Evolutionary conservation across 2,888 invertebrate species (phyloP), one percentile per base, ranked within the genome.

Genomic region (Agriotes lineatus): DNA sequence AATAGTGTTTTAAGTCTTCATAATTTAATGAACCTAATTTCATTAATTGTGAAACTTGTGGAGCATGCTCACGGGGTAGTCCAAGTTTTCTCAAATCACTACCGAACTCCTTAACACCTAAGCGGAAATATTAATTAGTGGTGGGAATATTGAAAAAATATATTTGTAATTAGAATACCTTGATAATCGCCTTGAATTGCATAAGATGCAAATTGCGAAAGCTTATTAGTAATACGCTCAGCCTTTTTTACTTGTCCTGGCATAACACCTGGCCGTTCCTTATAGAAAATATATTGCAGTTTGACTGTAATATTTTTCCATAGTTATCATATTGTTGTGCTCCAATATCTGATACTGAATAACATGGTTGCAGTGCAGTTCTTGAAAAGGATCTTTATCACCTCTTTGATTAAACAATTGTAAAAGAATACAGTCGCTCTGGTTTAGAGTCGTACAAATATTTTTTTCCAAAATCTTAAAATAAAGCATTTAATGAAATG

Each of bases 291-390:
- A 82, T 97, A 98, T 84, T 99, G 99, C 75, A 97, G 85, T 82
- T 93, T 99, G 64, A 99, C 91, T 0, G 99, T 99, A 86, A 99
- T 99, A 99, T 98, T 87, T 99, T 99, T 25, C 99, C 99, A 83
- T 94, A 99, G 84, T 97, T 96, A 85, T 99, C 99, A 82, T 96
- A 99, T 83, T 99, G 99, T 85, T 99, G 99, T 33, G 97, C 95
- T 56, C 93, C 94, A 52, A 96, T 93, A 70, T 96, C 97, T 2
- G 97, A 97, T 48, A 97, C 93, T 1, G 96, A 96, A 85, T 98
- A 98, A 82, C 96, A 97, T 0, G 97, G 93, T 83, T 97, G 95
- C 73, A 97, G 86, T 0, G 96, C 74, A 98, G 86, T 86, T 98
- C 98, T 85, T 98, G 97, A 85, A 97, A 95, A 0, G 97, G 94